Evolutionary conservation across 2,888 invertebrate genomes (phyloP).

Genomic region (Chalcosyrphus nemorum): DNA sequence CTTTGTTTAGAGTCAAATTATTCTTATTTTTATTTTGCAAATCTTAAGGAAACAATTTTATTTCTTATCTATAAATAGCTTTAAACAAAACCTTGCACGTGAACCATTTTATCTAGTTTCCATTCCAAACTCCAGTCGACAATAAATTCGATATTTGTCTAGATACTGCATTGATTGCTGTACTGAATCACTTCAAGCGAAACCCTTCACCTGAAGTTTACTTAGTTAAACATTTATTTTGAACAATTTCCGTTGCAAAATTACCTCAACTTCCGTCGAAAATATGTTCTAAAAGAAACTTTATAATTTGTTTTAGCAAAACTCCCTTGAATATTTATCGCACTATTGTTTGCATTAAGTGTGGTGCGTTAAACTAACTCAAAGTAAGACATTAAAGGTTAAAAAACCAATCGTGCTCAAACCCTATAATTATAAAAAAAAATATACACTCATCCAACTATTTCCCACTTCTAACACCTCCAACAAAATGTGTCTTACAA

Average conservation of each 20-base stretch:
- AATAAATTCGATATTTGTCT: neutral
- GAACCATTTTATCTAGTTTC: neutral
- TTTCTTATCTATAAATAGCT: too few species aligned
- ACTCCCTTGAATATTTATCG: neutral
- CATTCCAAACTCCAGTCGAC: neutral
- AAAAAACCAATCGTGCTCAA: neutral
- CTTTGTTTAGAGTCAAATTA: too few species aligned
- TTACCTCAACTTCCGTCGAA: neutral
- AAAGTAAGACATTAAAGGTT: neutral
- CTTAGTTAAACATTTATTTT: neutral
- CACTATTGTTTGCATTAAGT: neutral
- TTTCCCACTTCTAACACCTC: neutral
- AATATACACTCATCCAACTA: neutral
- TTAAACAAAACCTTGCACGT: too few species aligned
- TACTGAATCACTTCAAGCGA: neutral
- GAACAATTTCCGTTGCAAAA: neutral
- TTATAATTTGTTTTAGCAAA: neutral
- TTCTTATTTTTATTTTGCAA: too few species aligned
- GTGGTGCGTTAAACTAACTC: neutral
- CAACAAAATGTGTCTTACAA: slow-evolving; percentile 11
- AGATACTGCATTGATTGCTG: neutral
- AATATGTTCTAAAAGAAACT: neutral
- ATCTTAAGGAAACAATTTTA: too few species aligned
- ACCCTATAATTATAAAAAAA: neutral
- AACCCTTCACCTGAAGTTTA: neutral